A percentile compares a stretch with the other conserved stretches of the same genome.
Evolutionary conservation across 2,797 vertebrate species (phyloP).

Genomic region (Benthosema pterotum): DNA sequence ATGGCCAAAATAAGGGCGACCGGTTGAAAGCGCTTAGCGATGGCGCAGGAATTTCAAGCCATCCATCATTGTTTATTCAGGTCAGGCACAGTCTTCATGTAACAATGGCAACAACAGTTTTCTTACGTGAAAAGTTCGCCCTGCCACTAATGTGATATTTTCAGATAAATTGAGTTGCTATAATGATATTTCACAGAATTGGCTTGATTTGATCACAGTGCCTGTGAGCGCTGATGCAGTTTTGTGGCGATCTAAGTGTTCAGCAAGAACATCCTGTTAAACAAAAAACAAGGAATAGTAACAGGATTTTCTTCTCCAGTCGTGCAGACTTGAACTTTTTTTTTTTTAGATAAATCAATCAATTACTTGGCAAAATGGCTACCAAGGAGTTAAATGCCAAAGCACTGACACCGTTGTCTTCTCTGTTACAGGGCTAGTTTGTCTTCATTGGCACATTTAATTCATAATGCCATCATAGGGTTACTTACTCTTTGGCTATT

Average conservation of each 20-base stretch:
- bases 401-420: no score
- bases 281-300: not conserved
- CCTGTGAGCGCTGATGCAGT: not conserved
- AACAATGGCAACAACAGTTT: not conserved
- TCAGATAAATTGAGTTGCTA: constrained; percentile 20
- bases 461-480: no score
- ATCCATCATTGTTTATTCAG: not conserved
- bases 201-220: constrained; percentile 23
- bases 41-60: not conserved
- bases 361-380: no score
- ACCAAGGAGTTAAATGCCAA: no score
- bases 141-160: constrained; percentile 20
- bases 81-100: not conserved
- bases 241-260: not conserved
- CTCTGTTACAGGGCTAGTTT: no score
- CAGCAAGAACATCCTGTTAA: constrained; percentile 1
- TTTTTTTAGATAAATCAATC: no score
- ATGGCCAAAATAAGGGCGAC: no score
- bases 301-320: not conserved
- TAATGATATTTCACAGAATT: constrained; percentile 20
- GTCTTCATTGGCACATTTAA: no score
- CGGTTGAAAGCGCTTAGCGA: no score
- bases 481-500: no score
- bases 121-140: not conserved
- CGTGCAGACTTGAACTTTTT: not conserved